A percentile compares a stretch with the other conserved stretches of the same genome.
These are phyloP conservation scores for Brachyrhaphis roseni DNA, from an alignment of 2,797 vertebrate species.

Conservation along the genomic window DNA sequence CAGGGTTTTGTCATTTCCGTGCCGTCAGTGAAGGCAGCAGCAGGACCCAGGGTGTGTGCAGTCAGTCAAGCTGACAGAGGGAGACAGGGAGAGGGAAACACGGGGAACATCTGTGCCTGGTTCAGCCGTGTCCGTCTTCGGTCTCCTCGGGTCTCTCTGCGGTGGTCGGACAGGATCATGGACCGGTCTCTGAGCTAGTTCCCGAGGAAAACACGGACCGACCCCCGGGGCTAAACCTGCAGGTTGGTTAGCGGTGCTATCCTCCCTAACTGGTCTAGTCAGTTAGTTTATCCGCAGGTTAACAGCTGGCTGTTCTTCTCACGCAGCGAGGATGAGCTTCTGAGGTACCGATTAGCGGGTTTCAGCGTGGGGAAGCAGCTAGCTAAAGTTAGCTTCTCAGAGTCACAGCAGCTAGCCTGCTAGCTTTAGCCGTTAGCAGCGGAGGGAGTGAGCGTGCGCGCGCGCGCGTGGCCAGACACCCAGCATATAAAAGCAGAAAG, in stretches of 20 bases:
- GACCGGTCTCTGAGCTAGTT: slow-evolving; percentile 72
- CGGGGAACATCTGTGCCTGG: slow-evolving; percentile 51
- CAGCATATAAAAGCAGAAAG: neutral
- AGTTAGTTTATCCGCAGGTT: slow-evolving; percentile 27
- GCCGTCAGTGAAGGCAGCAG: slow-evolving; percentile 48
- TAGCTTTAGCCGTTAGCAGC: slow-evolving; percentile 71
- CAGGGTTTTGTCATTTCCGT: neutral
- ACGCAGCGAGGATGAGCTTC: neutral
- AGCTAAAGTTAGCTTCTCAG: slow-evolving; percentile 44
- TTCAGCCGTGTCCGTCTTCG: slow-evolving; percentile 61
- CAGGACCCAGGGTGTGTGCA: slow-evolving; percentile 72
- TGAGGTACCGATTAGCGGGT: neutral
- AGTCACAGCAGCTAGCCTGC: slow-evolving; percentile 62
- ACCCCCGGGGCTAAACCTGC: slow-evolving; percentile 58
- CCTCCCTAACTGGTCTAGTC: slow-evolving; percentile 30
- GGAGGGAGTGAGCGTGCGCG: slow-evolving; percentile 18
- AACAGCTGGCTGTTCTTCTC: neutral
- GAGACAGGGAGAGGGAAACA: slow-evolving; percentile 45
- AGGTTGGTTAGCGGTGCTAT: slow-evolving; percentile 72
- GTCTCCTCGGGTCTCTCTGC: slow-evolving; percentile 44
- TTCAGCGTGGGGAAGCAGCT: slow-evolving; percentile 25
- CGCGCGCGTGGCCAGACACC: neutral
- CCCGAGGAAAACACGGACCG: slow-evolving; percentile 54
- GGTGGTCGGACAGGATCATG: slow-evolving; percentile 58
- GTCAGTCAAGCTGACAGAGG: slow-evolving; percentile 39